phyloP scores from a whole-genome alignment of 30 jellyfish, hydroid and myxozoan species.

The Hydra vulgaris region DNA sequence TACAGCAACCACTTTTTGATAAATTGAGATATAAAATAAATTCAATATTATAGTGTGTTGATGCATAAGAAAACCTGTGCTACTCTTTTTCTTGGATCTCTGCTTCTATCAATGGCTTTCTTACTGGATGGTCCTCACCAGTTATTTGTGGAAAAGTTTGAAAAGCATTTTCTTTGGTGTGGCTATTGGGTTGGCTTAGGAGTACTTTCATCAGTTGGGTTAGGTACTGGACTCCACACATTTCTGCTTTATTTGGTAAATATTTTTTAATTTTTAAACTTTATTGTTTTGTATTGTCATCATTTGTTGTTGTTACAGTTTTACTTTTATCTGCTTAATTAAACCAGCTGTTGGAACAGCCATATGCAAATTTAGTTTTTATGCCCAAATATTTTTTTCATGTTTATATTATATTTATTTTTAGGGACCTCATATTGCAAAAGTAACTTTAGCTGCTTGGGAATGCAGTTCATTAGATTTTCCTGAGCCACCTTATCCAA shows the following conservation, averaged over 20 bases:
- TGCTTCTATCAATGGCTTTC: slow-evolving; percentile 33
- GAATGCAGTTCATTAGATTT: slow-evolving; percentile 89
- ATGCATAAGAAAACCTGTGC: slow-evolving; percentile 86
- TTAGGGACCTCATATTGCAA: slow-evolving; percentile 99
- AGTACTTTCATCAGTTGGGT: slow-evolving; percentile 90
- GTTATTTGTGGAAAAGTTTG: slow-evolving; percentile 36
- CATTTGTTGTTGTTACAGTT: neutral
- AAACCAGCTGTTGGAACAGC: too few relatives aligned
- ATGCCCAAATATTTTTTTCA: neutral
- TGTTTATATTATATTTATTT: neutral
- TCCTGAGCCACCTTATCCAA: slow-evolving; percentile 99
- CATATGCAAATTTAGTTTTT: too few relatives aligned
- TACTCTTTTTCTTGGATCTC: slow-evolving; percentile 20
- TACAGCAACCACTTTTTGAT: too few relatives aligned
- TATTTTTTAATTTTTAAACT: neutral
- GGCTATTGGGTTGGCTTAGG: slow-evolving; percentile 99
- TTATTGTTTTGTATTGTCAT: neutral
- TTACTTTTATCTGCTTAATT: neutral
- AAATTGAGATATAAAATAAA: too few relatives aligned
- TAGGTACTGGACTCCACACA: slow-evolving; percentile 98
- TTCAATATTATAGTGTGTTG: slow-evolving; percentile 34
- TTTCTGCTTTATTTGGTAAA: slow-evolving; percentile 79
- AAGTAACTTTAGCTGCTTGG: slow-evolving; percentile 99
- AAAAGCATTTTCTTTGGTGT: slow-evolving; percentile 68
- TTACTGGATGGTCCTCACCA: slow-evolving; percentile 84